Conservation (phyloP, 2,888 invertebrate genomes). For the Tribolium freemani region DNA sequence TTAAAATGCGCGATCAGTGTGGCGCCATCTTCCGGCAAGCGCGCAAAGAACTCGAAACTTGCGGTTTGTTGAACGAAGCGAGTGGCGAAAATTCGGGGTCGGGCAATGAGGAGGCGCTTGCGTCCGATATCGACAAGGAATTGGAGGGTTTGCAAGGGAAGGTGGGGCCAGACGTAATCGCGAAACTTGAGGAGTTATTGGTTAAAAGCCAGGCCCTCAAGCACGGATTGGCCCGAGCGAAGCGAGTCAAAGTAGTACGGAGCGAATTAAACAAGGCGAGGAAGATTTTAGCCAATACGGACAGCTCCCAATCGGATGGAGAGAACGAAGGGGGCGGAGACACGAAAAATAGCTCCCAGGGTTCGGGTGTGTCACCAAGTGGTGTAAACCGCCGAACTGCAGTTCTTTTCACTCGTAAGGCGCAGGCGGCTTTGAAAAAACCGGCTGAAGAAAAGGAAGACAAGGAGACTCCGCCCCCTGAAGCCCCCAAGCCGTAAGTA, state of each 20-base stretch:
- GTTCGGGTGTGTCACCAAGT: conserved; percentile 66
- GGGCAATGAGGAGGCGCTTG: conserved; percentile 67
- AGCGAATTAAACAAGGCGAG: conserved; percentile 73
- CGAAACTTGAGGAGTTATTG: conserved; percentile 73
- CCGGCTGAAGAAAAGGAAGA: conserved; percentile 67
- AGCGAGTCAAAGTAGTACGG: conserved; percentile 73
- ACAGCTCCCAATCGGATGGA: conserved; percentile 65
- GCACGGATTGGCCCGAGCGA: conserved; percentile 72
- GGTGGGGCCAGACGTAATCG: conserved; percentile 65
- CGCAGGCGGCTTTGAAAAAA: conserved; percentile 70
- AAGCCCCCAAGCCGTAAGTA: conserved; percentile 13
- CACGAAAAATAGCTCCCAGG: conserved; percentile 48
- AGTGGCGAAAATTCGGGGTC: conserved; percentile 64
- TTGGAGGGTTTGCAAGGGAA: conserved; percentile 67
- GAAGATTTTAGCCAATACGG: conserved; percentile 60
- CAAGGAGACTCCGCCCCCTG: conserved; percentile 64
- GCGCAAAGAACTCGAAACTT: conserved; percentile 78
- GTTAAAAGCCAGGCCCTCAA: conserved; percentile 75
- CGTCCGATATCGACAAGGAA: conserved; percentile 72
- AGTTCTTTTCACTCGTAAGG: conserved; percentile 83
- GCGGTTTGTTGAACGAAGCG: conserved; percentile 70
- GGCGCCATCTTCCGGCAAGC: conserved; percentile 83
- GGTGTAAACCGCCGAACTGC: conserved; percentile 81
- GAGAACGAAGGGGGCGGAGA: conserved; percentile 56
- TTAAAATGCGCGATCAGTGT: conserved; percentile 92